A percentile compares a stretch with the other conserved stretches of the same genome.
These are phyloP conservation scores for Typhlomys cinereus DNA, from an alignment of 2,113 vertebrate genomes.

Conservation along the genomic window DNA sequence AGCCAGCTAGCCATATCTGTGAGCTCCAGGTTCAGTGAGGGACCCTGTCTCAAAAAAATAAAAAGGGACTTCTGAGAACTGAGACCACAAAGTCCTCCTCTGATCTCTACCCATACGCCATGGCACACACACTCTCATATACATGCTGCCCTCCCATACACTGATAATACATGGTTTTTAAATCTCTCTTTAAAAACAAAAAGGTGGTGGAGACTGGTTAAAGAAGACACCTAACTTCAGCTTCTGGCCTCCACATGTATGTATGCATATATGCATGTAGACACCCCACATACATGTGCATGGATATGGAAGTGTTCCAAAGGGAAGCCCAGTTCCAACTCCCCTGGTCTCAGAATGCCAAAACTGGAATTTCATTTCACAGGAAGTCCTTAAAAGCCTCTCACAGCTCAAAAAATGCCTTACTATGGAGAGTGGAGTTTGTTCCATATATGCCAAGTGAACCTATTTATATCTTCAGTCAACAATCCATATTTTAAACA, in stretches of 20 bases:
- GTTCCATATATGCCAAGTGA: not conserved
- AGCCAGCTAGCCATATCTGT: not conserved
- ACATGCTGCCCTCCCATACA: not conserved
- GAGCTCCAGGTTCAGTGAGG: not conserved
- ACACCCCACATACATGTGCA: not conserved
- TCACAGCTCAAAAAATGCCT: not conserved
- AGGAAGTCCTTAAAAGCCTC: not conserved
- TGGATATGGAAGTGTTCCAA: too few relatives aligned
- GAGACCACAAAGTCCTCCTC: not conserved
- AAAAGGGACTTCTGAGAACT: not conserved
- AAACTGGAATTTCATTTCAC: conserved; percentile 7
- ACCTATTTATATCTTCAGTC: not conserved
- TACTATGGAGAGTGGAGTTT: not conserved
- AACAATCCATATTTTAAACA: not conserved
- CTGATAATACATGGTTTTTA: not conserved
- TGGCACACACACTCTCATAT: not conserved
- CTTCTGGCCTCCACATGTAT: not conserved
- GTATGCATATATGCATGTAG: too few relatives aligned
- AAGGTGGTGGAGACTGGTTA: not conserved
- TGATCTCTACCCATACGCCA: not conserved
- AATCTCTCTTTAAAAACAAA: not conserved
- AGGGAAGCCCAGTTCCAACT: not conserved
- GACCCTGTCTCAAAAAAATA: not conserved
- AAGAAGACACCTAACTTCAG: not conserved
- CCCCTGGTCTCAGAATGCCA: not conserved